phyloP scores from a whole-genome alignment of 2,797 vertebrate genomes.

The Phataginus tricuspis region DNA sequence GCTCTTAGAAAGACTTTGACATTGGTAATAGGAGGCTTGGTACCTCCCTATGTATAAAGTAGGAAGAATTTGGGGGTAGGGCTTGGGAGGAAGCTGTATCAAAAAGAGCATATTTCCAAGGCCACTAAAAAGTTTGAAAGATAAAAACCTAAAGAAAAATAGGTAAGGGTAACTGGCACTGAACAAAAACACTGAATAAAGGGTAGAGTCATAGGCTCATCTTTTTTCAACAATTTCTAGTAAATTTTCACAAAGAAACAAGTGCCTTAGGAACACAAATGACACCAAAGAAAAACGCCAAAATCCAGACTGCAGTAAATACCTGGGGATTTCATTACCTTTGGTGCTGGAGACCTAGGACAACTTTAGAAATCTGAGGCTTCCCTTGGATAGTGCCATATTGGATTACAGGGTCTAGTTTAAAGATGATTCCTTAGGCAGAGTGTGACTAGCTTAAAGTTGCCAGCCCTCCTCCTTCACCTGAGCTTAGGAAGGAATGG shows the following conservation, averaged over 20 bases:
- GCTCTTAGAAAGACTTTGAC: background rate
- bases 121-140: background rate
- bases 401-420: background rate
- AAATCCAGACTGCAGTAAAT: background rate
- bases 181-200: constrained; percentile 13
- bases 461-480: background rate
- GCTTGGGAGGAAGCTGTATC: background rate
- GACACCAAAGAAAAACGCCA: background rate
- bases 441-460: background rate
- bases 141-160: background rate
- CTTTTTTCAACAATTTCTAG: background rate
- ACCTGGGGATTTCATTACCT: background rate
- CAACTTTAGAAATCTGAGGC: background rate
- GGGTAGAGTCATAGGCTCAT: background rate
- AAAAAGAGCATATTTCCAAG: background rate
- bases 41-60: background rate
- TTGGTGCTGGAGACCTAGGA: background rate
- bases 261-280: background rate
- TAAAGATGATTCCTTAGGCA: background rate
- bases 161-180: background rate
- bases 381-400: background rate
- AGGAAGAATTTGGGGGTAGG: background rate
- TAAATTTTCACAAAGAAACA: constrained; percentile 26
- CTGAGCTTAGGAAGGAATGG: background rate
- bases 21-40: background rate